These are phyloP conservation scores for Spodoptera littoralis DNA, from an alignment of 2,888 invertebrate species.

Conservation along the genomic window DNA sequence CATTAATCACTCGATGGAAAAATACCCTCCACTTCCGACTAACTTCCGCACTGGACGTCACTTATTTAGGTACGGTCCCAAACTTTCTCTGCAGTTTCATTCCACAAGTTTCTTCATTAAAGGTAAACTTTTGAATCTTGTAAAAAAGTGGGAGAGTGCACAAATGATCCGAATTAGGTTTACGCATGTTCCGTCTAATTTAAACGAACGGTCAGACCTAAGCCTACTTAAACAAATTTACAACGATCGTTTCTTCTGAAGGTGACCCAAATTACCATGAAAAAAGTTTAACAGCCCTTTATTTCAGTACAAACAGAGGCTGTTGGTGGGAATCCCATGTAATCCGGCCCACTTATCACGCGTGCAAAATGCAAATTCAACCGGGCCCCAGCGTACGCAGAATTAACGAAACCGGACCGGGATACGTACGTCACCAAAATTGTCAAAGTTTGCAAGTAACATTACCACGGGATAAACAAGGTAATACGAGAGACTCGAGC, in stretches of 20 bases:
- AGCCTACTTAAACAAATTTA: constrained; percentile 88
- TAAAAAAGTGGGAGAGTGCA: constrained; percentile 21
- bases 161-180: constrained; percentile 63
- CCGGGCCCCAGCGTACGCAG: constrained; percentile 78
- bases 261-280: constrained; percentile 88
- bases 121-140: constrained; percentile 25
- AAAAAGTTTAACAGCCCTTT: constrained; percentile 88
- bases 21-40: constrained; percentile 74
- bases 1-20: constrained; percentile 85
- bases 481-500: constrained; percentile 68
- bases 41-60: constrained; percentile 68
- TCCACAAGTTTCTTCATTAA: constrained; percentile 29
- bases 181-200: constrained; percentile 74
- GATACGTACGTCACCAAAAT: constrained; percentile 80
- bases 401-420: constrained; percentile 81
- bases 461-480: constrained; percentile 78
- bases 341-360: constrained; percentile 88
- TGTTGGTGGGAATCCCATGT: constrained; percentile 86
- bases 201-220: constrained; percentile 78
- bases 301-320: constrained; percentile 88
- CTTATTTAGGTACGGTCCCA: constrained; percentile 47
- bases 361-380: constrained; percentile 89
- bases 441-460: constrained; percentile 82
- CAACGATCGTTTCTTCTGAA: constrained; percentile 83
- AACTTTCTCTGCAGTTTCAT: constrained; percentile 47